phyloP scores from a whole-genome alignment of 2,797 vertebrate genomes.

The Oreochromis grahami region DNA sequence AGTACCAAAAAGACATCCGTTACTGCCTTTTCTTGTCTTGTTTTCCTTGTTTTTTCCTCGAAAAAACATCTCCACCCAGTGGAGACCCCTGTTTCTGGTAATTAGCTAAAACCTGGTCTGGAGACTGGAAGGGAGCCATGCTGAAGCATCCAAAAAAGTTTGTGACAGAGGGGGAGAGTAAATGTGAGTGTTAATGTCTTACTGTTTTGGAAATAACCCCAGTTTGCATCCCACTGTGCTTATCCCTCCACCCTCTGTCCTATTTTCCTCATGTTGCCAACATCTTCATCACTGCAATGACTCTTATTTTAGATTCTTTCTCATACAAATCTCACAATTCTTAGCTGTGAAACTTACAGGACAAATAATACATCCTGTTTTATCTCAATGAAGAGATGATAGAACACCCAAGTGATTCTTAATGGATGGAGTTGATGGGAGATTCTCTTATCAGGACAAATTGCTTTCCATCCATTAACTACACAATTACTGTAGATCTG shows the following conservation, averaged over 20 bases:
- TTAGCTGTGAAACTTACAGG: neutral
- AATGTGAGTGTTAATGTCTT: constrained; percentile 53
- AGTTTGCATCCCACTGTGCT: constrained; percentile 22
- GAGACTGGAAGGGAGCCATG: constrained; percentile 68
- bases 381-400: neutral
- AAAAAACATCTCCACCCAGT: constrained; percentile 38
- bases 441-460: neutral
- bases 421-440: neutral
- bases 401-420: neutral
- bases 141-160: neutral
- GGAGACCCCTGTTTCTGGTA: constrained; percentile 48
- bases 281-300: neutral
- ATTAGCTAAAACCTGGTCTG: constrained; percentile 72
- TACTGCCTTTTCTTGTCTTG: constrained; percentile 10
- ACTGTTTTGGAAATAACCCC: constrained; percentile 24
- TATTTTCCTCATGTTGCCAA: constrained; percentile 2
- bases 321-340: neutral
- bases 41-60: constrained; percentile 20
- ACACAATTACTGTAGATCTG: neutral
- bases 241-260: neutral
- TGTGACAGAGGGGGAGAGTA: neutral
- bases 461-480: neutral
- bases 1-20: neutral
- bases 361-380: neutral
- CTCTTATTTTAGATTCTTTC: neutral